Conservation (phyloP, 2,888 invertebrate genomes). For the Drosophila ezoana region DNA sequence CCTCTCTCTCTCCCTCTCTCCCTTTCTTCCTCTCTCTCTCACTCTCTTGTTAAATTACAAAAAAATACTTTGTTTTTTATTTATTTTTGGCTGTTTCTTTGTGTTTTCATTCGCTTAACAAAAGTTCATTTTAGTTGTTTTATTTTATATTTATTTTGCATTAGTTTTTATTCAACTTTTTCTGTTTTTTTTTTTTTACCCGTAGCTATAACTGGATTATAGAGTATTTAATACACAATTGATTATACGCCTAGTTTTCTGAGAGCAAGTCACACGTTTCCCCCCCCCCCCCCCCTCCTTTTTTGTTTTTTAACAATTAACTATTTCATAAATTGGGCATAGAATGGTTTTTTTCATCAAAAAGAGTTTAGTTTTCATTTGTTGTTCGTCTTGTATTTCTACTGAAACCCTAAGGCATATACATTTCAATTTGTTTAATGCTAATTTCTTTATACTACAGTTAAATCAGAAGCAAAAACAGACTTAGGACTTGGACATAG, state of each 20-base stretch:
- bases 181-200: conserved; percentile 68
- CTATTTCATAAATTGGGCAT: conserved; percentile 5
- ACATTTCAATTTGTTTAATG: conserved; percentile 22
- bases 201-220: conserved; percentile 70
- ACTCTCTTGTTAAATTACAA: conserved; percentile 19
- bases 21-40: background rate
- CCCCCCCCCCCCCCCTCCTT: no score
- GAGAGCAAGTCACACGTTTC: conserved; percentile 56
- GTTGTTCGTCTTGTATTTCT: conserved; percentile 58
- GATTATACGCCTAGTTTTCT: conserved; percentile 46
- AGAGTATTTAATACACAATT: conserved; percentile 57
- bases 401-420: conserved; percentile 78
- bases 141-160: conserved; percentile 1
- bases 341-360: background rate
- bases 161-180: conserved; percentile 25
- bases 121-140: conserved; percentile 18
- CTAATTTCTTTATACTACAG: conserved; percentile 35
- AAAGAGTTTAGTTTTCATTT: conserved; percentile 36
- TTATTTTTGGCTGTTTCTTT: conserved; percentile 50
- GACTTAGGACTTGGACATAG: conserved; percentile 15
- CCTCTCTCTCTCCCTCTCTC: background rate
- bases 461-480: conserved; percentile 19
- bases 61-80: conserved; percentile 18
- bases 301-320: background rate
- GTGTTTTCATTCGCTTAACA: conserved; percentile 37